Conservation (phyloP, 2,888 invertebrate genomes). For the Epirrhoe alternata region DNA sequence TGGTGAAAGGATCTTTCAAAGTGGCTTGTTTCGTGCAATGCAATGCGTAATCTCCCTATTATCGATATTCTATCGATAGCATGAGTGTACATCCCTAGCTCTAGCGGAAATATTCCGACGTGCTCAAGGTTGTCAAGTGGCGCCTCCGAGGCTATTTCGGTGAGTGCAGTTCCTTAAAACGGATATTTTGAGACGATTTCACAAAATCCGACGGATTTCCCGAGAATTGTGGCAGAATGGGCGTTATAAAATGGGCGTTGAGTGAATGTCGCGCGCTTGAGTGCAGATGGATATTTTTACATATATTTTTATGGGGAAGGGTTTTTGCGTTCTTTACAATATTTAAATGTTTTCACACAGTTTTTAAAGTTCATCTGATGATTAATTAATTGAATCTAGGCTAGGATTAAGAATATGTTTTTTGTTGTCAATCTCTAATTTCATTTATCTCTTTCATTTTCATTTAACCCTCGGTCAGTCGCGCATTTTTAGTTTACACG, state of each 20-base stretch:
- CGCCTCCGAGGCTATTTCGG: slow-evolving; percentile 31
- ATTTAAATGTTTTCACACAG: no score
- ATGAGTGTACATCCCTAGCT: background rate
- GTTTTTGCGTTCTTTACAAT: no score
- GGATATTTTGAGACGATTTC: slow-evolving; percentile 26
- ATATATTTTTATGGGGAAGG: background rate
- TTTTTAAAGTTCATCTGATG: no score
- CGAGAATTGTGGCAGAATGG: slow-evolving; percentile 5
- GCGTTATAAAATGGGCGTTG: slow-evolving; percentile 8
- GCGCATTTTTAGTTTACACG: no score
- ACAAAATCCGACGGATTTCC: slow-evolving; percentile 18
- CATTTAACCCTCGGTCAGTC: no score
- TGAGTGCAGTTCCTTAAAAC: slow-evolving; percentile 34
- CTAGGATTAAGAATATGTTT: no score
- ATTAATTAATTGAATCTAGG: no score
- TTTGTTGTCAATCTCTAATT: no score
- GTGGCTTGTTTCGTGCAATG: no score
- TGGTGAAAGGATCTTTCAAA: no score
- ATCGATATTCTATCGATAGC: slow-evolving; percentile 8
- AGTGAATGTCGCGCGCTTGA: slow-evolving; percentile 1
- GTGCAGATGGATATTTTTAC: background rate
- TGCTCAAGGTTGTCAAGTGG: slow-evolving; percentile 36
- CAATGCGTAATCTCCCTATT: no score
- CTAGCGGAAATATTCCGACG: slow-evolving; percentile 34
- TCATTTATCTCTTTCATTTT: no score